These are phyloP conservation scores for Typhlichthys subterraneus DNA, from an alignment of 2,797 vertebrate species.

Conservation along the genomic window DNA sequence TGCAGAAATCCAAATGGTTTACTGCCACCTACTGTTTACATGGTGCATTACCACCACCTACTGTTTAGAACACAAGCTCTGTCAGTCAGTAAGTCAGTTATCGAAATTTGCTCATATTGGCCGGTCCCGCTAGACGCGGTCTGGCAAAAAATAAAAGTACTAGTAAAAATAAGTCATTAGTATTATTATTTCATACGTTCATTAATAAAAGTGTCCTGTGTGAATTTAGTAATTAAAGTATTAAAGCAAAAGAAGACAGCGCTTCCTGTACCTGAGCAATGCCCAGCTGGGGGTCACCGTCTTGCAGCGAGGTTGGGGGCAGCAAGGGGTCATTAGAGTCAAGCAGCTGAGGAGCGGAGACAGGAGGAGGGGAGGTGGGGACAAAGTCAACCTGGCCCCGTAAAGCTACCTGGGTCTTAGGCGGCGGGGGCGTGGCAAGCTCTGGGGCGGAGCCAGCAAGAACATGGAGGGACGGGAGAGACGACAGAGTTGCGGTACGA, in stretches of 20 bases:
- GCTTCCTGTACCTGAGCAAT: slow-evolving; percentile 80
- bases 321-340: slow-evolving; percentile 78
- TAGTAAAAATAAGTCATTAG: too few species aligned
- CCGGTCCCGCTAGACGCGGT: too few species aligned
- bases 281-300: slow-evolving; percentile 78
- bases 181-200: not conserved
- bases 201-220: not conserved
- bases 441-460: slow-evolving; percentile 64
- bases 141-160: too few species aligned
- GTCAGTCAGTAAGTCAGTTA: too few species aligned
- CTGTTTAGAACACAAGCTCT: too few species aligned
- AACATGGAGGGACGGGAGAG: slow-evolving; percentile 62
- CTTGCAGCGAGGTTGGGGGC: slow-evolving; percentile 77
- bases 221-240: not conserved
- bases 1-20: too few species aligned
- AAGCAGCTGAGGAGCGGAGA: slow-evolving; percentile 70
- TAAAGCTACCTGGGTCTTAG: slow-evolving; percentile 65
- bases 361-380: slow-evolving; percentile 70
- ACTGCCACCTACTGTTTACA: too few species aligned
- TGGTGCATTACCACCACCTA: too few species aligned
- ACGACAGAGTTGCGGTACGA: slow-evolving; percentile 58
- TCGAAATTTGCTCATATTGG: too few species aligned
- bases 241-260: slow-evolving; percentile 26
- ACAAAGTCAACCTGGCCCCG: slow-evolving; percentile 63
- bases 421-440: slow-evolving; percentile 58